phyloP scores from a whole-genome alignment of 1,140 invertebrate species.

The Chironomus tepperi region DNA sequence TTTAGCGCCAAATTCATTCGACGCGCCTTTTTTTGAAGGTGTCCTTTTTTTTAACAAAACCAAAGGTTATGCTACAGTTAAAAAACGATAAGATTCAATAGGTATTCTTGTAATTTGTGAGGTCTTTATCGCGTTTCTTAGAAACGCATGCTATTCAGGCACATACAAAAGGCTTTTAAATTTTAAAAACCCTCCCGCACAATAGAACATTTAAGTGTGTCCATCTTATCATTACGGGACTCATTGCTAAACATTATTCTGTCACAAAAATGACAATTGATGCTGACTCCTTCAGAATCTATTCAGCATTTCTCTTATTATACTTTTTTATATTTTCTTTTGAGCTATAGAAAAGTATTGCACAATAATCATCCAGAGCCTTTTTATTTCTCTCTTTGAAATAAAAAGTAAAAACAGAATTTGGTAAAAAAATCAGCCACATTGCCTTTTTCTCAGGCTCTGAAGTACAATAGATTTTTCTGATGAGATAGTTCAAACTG shows the following conservation, averaged over 20 bases:
- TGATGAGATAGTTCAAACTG: not conserved
- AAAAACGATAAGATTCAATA: not conserved
- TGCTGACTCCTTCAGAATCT: not conserved
- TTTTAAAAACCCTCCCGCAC: not conserved
- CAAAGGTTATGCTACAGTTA: not conserved
- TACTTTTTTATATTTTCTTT: not conserved
- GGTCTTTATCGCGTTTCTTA: slow-evolving; percentile 12
- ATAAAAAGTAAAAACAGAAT: not conserved
- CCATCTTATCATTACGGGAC: not conserved
- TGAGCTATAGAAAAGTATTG: not conserved
- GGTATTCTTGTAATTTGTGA: not conserved
- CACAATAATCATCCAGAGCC: not conserved
- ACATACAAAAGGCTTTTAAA: not conserved
- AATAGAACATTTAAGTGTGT: not conserved
- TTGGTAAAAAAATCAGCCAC: not conserved
- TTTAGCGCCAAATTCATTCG: not conserved
- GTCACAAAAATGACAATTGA: not conserved
- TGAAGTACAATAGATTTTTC: not conserved
- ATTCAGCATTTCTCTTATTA: not conserved
- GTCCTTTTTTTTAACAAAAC: not conserved
- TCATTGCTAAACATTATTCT: not conserved
- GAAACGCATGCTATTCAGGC: not conserved
- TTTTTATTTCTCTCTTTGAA: not conserved
- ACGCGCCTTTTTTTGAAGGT: not conserved
- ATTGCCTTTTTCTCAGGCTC: slow-evolving; percentile 23